Percentiles rank a stretch among this genome's conserved stretches.
These are phyloP conservation scores for Okapia johnstoni DNA, from an alignment of 2,113 vertebrate genomes.

Conservation along the genomic window DNA sequence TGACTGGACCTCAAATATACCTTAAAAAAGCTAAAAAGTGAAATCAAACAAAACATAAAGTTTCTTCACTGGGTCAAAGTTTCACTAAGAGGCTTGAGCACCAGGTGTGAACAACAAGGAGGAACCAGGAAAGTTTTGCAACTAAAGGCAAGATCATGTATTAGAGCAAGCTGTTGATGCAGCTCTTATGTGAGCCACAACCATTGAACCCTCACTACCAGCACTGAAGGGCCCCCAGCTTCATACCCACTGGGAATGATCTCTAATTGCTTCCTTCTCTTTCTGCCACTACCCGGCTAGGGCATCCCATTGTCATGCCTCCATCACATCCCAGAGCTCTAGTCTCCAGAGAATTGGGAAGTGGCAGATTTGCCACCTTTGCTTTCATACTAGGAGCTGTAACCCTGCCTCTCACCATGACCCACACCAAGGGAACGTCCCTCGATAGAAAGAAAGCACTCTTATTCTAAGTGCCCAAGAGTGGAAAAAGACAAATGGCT, in stretches of 20 bases:
- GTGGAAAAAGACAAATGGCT: not conserved
- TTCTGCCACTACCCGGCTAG: rapidly evolving
- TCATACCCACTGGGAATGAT: too few species aligned
- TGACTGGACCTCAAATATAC: not conserved
- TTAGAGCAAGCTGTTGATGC: not conserved
- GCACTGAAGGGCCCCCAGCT: too few species aligned
- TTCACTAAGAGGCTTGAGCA: not conserved
- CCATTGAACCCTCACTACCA: not conserved
- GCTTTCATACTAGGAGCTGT: not conserved
- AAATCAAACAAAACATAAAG: not conserved
- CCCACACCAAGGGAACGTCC: too few species aligned
- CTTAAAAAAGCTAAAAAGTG: not conserved
- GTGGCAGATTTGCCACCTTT: not conserved
- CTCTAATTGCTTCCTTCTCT: not conserved
- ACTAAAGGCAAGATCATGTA: not conserved
- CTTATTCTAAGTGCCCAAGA: not conserved
- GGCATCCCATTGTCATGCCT: not conserved
- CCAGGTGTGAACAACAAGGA: not conserved
- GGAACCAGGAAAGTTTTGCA: not conserved
- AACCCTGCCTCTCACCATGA: not conserved
- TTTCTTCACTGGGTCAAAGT: not conserved
- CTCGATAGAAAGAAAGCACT: not conserved
- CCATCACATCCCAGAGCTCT: not conserved
- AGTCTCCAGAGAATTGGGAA: not conserved
- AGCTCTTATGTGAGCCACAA: not conserved